Evolutionary conservation across 2,797 vertebrate species (phyloP), one percentile per base, ranked within the genome.

Genomic region (Gastrophryne carolinensis): DNA sequence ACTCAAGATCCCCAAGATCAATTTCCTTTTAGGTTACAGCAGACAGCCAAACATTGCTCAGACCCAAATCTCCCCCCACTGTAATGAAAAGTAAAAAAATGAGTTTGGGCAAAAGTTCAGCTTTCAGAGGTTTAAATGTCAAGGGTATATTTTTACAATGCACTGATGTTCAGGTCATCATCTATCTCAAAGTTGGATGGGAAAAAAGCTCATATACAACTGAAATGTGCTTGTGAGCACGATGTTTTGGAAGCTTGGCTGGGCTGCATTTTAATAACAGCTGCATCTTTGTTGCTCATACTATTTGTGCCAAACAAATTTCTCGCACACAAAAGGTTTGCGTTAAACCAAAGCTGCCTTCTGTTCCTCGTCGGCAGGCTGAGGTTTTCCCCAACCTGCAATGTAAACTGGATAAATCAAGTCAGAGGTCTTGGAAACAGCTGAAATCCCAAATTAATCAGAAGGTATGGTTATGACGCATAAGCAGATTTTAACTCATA

Each of bases 261-360:
- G 30, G n/a, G 17, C 5, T n/a, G 1, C 21, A 37, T 53, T 54
- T 29, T 24, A 23, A 27, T 54, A 54, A 54, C 52, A 27, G 26
- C 24, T 54, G 26, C 52, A 27, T 23, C 12, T 24, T 54, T 5
- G 6, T 27, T n/a, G 23, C 11, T 21, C 30, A 11, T 35, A 15
- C 15, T 24, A 11, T 66, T 24, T 66, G 49, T 67, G 64, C 49
- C 63, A 67, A 50, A 53, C 29, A 10, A 24, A 67, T 52, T 27
- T 53, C 17, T 12, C 24, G 15, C 15, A 35, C 47, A 66, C 49
- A 67, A 67, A 27, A 67, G 64, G 21, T 67, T 67, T 11, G 17
- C 49, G 53, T 67, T 67, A 67, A 32, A 35, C 44, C 52, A 52
- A 67, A 41, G 44, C 32, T 32, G 34, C 50, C 30, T 53, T 37